phyloP scores from a whole-genome alignment of 2,797 vertebrate species.

The Tympanoctomys barrerae region DNA sequence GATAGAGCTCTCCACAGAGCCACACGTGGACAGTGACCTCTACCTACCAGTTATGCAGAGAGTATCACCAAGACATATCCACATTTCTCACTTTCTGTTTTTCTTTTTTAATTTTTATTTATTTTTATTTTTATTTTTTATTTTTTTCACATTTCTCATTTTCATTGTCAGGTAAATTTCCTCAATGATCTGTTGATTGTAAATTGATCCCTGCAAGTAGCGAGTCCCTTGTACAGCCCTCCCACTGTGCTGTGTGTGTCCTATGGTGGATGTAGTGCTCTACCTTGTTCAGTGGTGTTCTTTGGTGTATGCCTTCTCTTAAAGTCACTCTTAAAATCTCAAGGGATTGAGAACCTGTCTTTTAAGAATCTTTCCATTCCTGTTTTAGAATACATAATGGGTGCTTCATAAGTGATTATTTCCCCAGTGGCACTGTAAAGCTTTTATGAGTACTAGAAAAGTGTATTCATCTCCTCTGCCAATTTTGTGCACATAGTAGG shows the following conservation, averaged over 20 bases:
- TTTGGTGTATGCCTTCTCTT: slow-evolving; percentile 9
- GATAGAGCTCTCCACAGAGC: rapidly evolving
- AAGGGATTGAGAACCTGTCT: slow-evolving; percentile 40
- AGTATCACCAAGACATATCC: not conserved
- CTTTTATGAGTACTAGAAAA: slow-evolving; percentile 31
- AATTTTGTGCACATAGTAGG: slow-evolving; percentile 60
- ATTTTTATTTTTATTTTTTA: no score
- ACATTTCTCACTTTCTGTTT: slow-evolving; percentile 24
- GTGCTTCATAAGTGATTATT: slow-evolving; percentile 55
- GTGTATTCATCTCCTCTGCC: not conserved
- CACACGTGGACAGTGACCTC: not conserved
- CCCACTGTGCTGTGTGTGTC: not conserved
- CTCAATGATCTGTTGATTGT: not conserved
- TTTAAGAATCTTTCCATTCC: slow-evolving; percentile 46
- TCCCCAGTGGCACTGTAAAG: slow-evolving; percentile 46
- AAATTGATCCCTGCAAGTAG: not conserved
- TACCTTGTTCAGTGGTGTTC: slow-evolving; percentile 33
- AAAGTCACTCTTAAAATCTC: slow-evolving; percentile 72
- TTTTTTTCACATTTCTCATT: not conserved
- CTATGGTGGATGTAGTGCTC: not conserved
- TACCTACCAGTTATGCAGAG: rapidly evolving
- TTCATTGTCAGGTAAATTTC: not conserved
- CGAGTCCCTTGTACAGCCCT: not conserved
- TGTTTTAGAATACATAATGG: slow-evolving; percentile 54
- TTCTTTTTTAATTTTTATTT: no score